phyloP scores from a whole-genome alignment of 2,113 vertebrate species.

The Galemys pyrenaicus region DNA sequence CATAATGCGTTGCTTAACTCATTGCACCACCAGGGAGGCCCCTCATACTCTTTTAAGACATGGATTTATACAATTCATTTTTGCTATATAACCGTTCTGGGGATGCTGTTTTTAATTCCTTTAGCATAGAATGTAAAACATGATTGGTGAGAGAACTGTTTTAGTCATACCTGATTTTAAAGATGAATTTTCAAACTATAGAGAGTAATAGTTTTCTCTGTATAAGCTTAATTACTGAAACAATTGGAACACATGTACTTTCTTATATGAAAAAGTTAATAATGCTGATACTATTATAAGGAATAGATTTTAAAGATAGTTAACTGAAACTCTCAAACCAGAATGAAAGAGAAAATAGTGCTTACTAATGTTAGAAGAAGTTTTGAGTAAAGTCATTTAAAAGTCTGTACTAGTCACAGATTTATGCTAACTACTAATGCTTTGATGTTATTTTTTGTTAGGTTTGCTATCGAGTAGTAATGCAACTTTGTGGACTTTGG shows the following conservation, averaged over 20 bases:
- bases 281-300: neutral
- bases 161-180: constrained; percentile 37
- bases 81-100: neutral
- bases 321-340: neutral
- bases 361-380: constrained; percentile 27
- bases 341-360: constrained; percentile 13
- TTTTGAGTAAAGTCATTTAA: neutral
- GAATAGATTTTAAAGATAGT: constrained; percentile 32
- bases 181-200: constrained; percentile 39
- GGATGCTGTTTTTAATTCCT: constrained; percentile 35
- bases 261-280: constrained; percentile 3
- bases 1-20: too few relatives aligned
- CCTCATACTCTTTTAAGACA: neutral
- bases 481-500: constrained; percentile 98
- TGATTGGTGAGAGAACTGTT: neutral
- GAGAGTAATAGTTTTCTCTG: neutral
- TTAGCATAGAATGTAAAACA: neutral
- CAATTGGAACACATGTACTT: neutral
- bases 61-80: neutral
- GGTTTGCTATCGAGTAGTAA: constrained; percentile 98
- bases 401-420: neutral
- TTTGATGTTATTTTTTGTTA: constrained; percentile 77
- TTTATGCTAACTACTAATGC: neutral
- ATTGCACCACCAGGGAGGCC: too few relatives aligned
- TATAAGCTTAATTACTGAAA: constrained; percentile 20